These are phyloP conservation scores for Lates japonicus DNA, from an alignment of 2,797 vertebrate genomes.

Conservation along the genomic window DNA sequence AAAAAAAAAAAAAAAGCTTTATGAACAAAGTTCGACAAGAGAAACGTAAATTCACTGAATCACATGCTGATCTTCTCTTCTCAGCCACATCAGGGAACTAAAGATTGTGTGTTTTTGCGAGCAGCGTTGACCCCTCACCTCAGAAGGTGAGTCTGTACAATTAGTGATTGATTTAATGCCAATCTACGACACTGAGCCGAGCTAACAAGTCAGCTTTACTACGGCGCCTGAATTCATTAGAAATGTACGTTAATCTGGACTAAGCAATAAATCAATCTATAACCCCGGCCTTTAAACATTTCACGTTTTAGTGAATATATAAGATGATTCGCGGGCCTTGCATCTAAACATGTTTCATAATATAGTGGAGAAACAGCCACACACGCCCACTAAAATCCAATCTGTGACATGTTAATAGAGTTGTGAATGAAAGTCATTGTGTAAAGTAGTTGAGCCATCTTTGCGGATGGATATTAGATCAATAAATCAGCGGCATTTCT, in stretches of 20 bases:
- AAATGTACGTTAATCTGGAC: slow-evolving; percentile 35
- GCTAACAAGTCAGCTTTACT: slow-evolving; percentile 19
- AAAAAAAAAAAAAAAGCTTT: background rate
- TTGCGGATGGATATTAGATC: slow-evolving; percentile 30
- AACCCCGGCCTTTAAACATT: slow-evolving; percentile 42
- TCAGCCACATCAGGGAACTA: slow-evolving; percentile 22
- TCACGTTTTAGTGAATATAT: slow-evolving; percentile 41
- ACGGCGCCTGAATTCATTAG: slow-evolving; percentile 37
- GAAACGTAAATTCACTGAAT: slow-evolving; percentile 9
- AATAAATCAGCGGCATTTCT: slow-evolving; percentile 44
- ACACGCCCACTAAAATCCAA: slow-evolving; percentile 67
- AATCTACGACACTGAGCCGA: slow-evolving; percentile 26
- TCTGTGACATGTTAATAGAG: slow-evolving; percentile 56
- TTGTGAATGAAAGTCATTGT: slow-evolving; percentile 78
- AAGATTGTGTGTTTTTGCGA: slow-evolving; percentile 28
- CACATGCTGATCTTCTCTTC: slow-evolving; percentile 8
- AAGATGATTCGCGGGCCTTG: slow-evolving; percentile 55
- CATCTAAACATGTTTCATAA: slow-evolving; percentile 49
- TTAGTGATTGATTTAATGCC: slow-evolving; percentile 62
- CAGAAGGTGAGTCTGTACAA: slow-evolving; percentile 48
- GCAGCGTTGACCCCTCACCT: slow-evolving; percentile 65
- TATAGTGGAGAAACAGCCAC: slow-evolving; percentile 39
- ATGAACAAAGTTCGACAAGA: background rate
- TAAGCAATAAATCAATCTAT: slow-evolving; percentile 42
- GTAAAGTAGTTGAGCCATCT: slow-evolving; percentile 51